Evolutionary conservation across 2,797 vertebrate genomes (phyloP), one percentile per base, ranked within the genome.

Genomic region (Tenualosa thibaudeaui): DNA sequence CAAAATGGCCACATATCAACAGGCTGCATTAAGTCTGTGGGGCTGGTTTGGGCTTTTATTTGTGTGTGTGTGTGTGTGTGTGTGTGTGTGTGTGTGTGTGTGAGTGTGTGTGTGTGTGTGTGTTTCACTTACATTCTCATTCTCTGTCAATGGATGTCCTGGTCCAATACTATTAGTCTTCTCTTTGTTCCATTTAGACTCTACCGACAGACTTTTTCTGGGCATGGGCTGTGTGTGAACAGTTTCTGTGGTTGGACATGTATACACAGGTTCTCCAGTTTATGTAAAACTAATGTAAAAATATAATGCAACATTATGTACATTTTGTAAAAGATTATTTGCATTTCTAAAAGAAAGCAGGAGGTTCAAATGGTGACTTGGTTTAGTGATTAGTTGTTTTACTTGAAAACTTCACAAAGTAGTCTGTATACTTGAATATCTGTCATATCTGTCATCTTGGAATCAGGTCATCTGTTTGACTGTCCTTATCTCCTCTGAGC

Each of bases 61-160:
- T 75, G 0, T 1, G 12, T 75, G 31, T 75, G 31, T 71, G 31
- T 71, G 31, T 71, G 31, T 71, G 12, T 71, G 31, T 71, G 12
- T 19, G 12, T 83, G 31, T 60, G 31, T 82, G 53, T 82, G 9
- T 82, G 81, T 82, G 81, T 82, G 81, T 82, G 26, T 82, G 54
- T n/a, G n/a, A n/a, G 0, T 1, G 12, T 75, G 31, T 75, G 31
- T 71, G 31, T 71, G 31, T 71, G 31, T 71, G 12, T 71, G 31
- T 71, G 12, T 19, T n/a, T n/a, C n/a, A n/a, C n/a, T n/a, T n/a
- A 19, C 62, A 68, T 9, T 68, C 62, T 19, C 68, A 40, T 78
- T 78, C 71, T 46, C 71, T 78, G 40, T 78, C 65, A 46, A 5
- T 7, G 37, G 40, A 40, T 78, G 71, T 46, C 13, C 71, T 46